Base-by-base conservation (phyloP, 1,140 invertebrate species). In the Euura lappo region DNA sequence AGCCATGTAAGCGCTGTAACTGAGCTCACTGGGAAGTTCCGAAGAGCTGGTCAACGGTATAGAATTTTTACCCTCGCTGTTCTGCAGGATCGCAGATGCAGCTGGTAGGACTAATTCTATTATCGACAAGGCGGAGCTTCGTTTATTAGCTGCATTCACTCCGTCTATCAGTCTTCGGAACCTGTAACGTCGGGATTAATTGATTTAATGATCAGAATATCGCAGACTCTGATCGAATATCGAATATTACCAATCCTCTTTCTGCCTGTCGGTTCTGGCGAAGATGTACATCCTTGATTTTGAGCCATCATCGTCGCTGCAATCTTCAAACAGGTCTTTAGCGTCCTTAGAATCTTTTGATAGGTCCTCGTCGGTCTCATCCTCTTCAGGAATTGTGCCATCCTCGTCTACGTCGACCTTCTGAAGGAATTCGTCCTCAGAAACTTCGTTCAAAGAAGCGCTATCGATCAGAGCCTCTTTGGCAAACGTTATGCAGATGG, bases 191-290 rank as follows among this genome's bases (percentile, higher is more conserved):
- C 70, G 47, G 69, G 75, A 60, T 67, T 69, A 69, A 2, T 46
- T 65, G 10, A 71, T 45, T 28, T 72, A 65, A 45, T 68, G 5
- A 45, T 71, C 42, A 45, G 11, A 51, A 70, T 66, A 28, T 28
- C 28, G 28, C 28, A 28, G 28, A 28, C 28, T 28, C 51, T 11
- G n/a, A n/a, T 60, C n/a, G 51, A 60, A 60, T 60, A 44, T 44
- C 13, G 46, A 43, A 66, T 68, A 51, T 84, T 89, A 95, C 96
- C 96, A 98, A 78, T 96, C 93, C 87, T 97, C 96, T 84, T 98
- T 98, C 78, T 97, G 95, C 68, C 95, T 87, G 79, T 94, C 93
- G 69, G 93, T 93, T 74, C 96, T 89, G 3, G 94, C 92, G 87
- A 98, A 97, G 69, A 98, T 84, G 80, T 92, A 93, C 13, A 89